These are phyloP conservation scores for Cephus runcator DNA, from an alignment of 2,888 invertebrate species.

Conservation along the genomic window DNA sequence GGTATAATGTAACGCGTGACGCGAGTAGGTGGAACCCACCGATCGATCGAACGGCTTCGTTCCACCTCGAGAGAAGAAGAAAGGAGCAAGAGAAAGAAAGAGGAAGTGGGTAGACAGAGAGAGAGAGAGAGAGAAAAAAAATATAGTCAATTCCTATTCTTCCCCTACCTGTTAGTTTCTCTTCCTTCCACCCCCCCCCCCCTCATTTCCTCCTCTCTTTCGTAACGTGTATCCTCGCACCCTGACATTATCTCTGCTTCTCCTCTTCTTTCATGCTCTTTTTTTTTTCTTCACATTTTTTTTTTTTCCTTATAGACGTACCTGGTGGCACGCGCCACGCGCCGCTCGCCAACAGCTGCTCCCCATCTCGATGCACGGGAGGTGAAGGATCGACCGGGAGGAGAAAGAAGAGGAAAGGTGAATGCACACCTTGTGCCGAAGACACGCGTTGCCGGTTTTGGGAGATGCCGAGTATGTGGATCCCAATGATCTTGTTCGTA, in stretches of 20 bases:
- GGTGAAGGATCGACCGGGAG: slow-evolving; percentile 7
- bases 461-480: slow-evolving; percentile 49
- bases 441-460: slow-evolving; percentile 56
- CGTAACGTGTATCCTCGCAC: neutral
- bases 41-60: neutral
- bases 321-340: slow-evolving; percentile 65
- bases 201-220: neutral
- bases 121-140: slow-evolving; percentile 22
- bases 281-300: slow-evolving; percentile 34
- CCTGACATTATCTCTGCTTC: slow-evolving; percentile 14
- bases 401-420: slow-evolving; percentile 11
- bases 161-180: slow-evolving; percentile 7
- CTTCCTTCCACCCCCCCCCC: neutral
- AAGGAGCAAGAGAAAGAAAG: slow-evolving; percentile 1
- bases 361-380: slow-evolving; percentile 31
- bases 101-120: neutral
- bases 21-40: neutral
- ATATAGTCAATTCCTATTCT: slow-evolving; percentile 10
- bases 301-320: slow-evolving; percentile 41
- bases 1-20: neutral
- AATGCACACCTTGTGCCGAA: slow-evolving; percentile 50
- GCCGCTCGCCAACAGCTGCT: slow-evolving; percentile 58
- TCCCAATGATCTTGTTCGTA: neutral
- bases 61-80: neutral
- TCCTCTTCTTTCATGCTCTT: slow-evolving; percentile 27